Conservation (phyloP, 1,140 invertebrate genomes). For the Drosophila punjabiensis region DNA sequence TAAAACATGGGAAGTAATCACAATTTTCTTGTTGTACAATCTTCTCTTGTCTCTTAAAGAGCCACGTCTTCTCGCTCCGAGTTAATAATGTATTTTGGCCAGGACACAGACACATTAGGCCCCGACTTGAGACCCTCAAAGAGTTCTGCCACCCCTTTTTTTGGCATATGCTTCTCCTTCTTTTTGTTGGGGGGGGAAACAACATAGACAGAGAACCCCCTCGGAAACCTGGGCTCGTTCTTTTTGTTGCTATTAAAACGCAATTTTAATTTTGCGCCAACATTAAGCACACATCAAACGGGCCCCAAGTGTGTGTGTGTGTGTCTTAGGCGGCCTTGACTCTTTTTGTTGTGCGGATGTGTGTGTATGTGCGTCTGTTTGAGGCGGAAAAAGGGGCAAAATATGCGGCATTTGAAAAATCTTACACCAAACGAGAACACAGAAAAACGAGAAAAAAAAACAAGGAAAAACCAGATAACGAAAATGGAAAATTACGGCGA, state of each 20-base stretch:
- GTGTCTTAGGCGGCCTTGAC: constrained; percentile 48
- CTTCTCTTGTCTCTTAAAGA: neutral
- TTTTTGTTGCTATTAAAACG: constrained; percentile 57
- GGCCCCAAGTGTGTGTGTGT: neutral
- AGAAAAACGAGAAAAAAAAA: neutral
- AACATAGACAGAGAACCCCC: neutral
- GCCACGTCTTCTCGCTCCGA: neutral
- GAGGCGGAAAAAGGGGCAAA: constrained; percentile 14
- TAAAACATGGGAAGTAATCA: neutral
- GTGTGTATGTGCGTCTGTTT: neutral
- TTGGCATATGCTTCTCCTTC: constrained; percentile 19
- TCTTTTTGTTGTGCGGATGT: constrained; percentile 54
- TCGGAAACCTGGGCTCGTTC: neutral
- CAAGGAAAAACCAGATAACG: constrained; percentile 6
- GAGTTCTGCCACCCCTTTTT: constrained; percentile 7
- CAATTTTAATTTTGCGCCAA: constrained; percentile 66
- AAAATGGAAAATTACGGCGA: constrained; percentile 30
- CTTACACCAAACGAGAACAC: constrained; percentile 23
- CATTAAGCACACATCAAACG: constrained; percentile 50
- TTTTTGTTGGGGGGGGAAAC: neutral
- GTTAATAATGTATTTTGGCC: constrained; percentile 25
- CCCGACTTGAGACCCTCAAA: constrained; percentile 5
- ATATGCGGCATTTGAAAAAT: constrained; percentile 58
- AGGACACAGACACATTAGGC: constrained; percentile 16
- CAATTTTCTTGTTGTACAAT: neutral